Base-by-base conservation (phyloP, 1,140 invertebrate species). In the Saxidomus purpurata region DNA sequence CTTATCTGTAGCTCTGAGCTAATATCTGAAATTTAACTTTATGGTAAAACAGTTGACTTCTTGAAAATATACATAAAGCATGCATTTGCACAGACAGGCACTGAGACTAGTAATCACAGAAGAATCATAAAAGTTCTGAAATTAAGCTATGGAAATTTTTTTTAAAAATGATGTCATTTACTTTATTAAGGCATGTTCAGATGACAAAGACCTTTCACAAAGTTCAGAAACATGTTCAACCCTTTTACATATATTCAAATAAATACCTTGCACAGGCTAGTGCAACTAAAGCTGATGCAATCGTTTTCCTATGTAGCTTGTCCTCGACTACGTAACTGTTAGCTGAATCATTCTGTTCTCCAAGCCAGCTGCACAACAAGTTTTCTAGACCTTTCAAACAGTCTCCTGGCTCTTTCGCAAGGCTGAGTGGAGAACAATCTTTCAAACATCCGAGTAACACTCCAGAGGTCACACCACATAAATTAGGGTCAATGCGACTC, bases 371-470 rank as follows among this genome's bases (percentile, higher is more conserved):
- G 91, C 95, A 94, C 0, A 96, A 89, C 22, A 96, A 90, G 59
- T 92, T 91, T 90, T 96, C 95, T 38, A 96, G 84, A 25, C 95
- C 95, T 89, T 95, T 94, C 31, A 96, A 90, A 89, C 95, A 96
- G 88, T 96, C 95, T 34, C 91, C 92, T 47, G 95, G 95, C 91
- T 96, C 95, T 88, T 95, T 96, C 4, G 92, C 88, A 71, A 96
- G 88, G 92, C 94, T 95, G 22, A 95, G 88, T 59, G 95, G 95
- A n/a, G 94, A 83, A 89, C 94, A 95, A 74, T 96, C 95, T 76
- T 90, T 89, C n/a, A 96, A 86, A 92, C 95, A 95, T 40, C 92
- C 93, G 22, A 95, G 89, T 43, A 96, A 87, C 11, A 96, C 90
- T 59, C 93, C 92, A 49, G 95, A 93, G 22, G 95, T 95, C 25